Percentiles rank a stretch among this genome's conserved stretches.
phyloP scores from a whole-genome alignment of 2,113 vertebrate species.

The Papio anubis region DNA sequence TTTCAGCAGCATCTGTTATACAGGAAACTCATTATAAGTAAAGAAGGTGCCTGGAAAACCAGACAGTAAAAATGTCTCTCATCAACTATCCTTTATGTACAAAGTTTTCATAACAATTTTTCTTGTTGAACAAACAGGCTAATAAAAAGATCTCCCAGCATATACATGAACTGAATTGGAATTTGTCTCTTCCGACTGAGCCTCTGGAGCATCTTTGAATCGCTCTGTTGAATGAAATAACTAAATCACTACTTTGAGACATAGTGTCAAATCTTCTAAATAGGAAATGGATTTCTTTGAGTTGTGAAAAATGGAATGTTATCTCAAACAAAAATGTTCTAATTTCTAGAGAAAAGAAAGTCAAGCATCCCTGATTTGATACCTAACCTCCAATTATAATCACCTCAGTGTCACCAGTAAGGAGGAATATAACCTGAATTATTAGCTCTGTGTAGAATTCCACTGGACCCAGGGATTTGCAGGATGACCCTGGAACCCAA shows the following conservation, averaged over 20 bases:
- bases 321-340: background rate
- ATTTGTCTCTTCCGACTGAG: background rate
- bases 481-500: background rate
- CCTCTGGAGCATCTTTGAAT: background rate
- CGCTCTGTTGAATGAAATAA: constrained; percentile 21
- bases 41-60: background rate
- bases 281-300: constrained; percentile 19
- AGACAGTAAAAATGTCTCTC: background rate
- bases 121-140: background rate
- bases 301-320: background rate
- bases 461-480: background rate
- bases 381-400: background rate
- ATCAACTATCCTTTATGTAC: background rate
- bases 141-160: background rate
- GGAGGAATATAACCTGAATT: background rate
- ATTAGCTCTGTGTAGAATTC: background rate
- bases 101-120: background rate
- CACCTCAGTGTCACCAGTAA: background rate
- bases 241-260: background rate
- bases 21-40: background rate
- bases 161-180: background rate
- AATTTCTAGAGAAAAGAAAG: background rate
- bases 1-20: background rate
- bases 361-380: background rate
- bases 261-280: background rate